Percentiles rank a stretch among this genome's conserved stretches.
Conservation (phyloP, 2,888 invertebrate genomes). For the Orthonychiurus folsomi region DNA sequence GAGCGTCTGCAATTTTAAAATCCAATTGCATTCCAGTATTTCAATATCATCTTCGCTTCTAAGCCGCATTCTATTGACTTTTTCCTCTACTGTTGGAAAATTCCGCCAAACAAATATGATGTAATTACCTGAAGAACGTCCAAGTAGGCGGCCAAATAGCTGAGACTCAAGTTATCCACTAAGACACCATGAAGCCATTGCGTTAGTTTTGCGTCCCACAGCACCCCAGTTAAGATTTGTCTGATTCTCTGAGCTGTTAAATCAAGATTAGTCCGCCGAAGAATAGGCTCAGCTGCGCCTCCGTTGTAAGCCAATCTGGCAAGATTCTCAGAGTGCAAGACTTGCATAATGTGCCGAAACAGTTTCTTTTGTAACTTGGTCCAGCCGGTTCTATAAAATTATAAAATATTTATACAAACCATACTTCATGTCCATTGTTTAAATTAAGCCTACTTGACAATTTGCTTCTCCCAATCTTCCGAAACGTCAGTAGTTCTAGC, state of each 20-base stretch:
- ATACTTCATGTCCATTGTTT: background rate
- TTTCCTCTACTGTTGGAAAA: no score
- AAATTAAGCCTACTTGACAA: conserved; percentile 51
- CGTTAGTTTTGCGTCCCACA: conserved; percentile 63
- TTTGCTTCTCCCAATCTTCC: conserved; percentile 60
- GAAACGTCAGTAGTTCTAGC: conserved; percentile 51
- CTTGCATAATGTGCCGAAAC: conserved; percentile 57
- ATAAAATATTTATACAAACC: conserved; percentile 8
- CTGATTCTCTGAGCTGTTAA: conserved; percentile 59
- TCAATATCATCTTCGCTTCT: no score
- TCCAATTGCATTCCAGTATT: no score
- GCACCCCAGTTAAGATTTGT: conserved; percentile 57
- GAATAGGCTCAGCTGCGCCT: conserved; percentile 57
- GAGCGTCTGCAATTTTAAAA: conserved; percentile 47
- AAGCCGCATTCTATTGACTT: no score
- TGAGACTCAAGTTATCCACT: conserved; percentile 57
- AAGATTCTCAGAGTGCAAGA: conserved; percentile 58
- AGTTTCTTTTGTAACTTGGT: conserved; percentile 55
- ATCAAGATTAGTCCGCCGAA: conserved; percentile 60
- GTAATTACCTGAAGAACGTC: conserved; percentile 61
- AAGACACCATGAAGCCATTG: conserved; percentile 69
- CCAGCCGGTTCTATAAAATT: conserved; percentile 54
- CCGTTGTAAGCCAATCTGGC: conserved; percentile 56
- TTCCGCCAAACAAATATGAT: no score
- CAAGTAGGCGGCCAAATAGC: conserved; percentile 62